These are phyloP conservation scores for Psococerastis gibbosa DNA, from an alignment of 2,888 invertebrate genomes.

Conservation along the genomic window DNA sequence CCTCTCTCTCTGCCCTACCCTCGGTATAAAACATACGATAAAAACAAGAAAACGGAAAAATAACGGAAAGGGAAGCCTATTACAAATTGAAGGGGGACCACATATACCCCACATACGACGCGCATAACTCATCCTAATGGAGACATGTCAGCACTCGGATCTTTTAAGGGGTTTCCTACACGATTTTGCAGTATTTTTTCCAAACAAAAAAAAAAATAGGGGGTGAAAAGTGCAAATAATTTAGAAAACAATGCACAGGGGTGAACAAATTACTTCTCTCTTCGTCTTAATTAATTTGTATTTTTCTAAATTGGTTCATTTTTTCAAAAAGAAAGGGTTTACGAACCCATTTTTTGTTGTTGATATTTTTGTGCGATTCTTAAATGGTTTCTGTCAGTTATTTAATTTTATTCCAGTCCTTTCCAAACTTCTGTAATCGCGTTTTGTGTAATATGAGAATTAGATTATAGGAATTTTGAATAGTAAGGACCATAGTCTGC, in stretches of 20 bases:
- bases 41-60: not conserved
- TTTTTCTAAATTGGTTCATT: not conserved
- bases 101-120: not conserved
- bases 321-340: too few species aligned
- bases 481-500: too few species aligned
- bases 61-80: not conserved
- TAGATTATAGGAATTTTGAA: too few species aligned
- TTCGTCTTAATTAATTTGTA: not conserved
- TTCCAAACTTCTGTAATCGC: too few species aligned
- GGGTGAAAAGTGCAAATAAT: not conserved
- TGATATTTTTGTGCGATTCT: constrained; percentile 2
- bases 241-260: not conserved
- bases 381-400: too few species aligned
- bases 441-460: too few species aligned
- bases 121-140: constrained; percentile 5
- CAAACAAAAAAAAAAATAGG: not conserved
- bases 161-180: not conserved
- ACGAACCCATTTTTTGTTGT: not conserved
- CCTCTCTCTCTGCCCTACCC: too few species aligned
- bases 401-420: too few species aligned
- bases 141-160: constrained; percentile 1
- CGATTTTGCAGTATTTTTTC: not conserved
- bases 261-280: constrained; percentile 1
- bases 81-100: not conserved
- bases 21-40: not conserved